Evolutionary conservation across 1,140 invertebrate genomes (phyloP).

Genomic region (Tenebrio molitor): DNA sequence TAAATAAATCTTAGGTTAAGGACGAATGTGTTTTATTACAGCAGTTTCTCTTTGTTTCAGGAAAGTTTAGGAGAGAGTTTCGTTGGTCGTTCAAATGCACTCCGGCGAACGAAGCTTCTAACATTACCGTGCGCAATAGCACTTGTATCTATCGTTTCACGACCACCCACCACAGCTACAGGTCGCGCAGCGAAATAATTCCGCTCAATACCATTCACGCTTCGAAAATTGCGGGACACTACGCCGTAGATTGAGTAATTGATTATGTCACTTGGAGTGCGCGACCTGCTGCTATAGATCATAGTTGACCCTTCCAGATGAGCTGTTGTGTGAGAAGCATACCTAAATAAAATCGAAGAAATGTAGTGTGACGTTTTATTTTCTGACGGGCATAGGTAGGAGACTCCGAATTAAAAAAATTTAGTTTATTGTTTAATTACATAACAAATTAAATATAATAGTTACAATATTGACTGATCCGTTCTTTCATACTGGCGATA

Average conservation of each 20-base stretch:
- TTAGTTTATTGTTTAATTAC: constrained; percentile 61
- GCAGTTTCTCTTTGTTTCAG: constrained; percentile 43
- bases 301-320: too few relatives aligned
- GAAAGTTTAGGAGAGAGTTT: constrained; percentile 48
- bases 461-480: constrained; percentile 57
- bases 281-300: too few relatives aligned
- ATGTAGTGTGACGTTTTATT: too few relatives aligned
- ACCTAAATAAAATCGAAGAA: too few relatives aligned
- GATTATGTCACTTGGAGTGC: too few relatives aligned
- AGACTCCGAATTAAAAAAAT: constrained; percentile 56
- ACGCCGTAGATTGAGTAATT: constrained; percentile 18
- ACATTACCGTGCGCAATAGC: constrained; percentile 46
- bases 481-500: constrained; percentile 61
- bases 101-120: constrained; percentile 43
- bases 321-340: too few relatives aligned
- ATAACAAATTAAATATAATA: constrained; percentile 59
- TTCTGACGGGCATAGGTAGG: not conserved
- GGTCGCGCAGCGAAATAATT: constrained; percentile 53
- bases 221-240: constrained; percentile 5
- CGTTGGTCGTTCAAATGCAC: constrained; percentile 50
- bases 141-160: constrained; percentile 56
- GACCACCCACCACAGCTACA: constrained; percentile 48
- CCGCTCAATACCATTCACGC: constrained; percentile 46
- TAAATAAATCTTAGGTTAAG: constrained; percentile 10
- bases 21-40: constrained; percentile 3